Percentiles rank a stretch among this genome's conserved stretches.
These are phyloP conservation scores for Cisticola juncidis DNA, from an alignment of 2,113 vertebrate species.

Conservation along the genomic window DNA sequence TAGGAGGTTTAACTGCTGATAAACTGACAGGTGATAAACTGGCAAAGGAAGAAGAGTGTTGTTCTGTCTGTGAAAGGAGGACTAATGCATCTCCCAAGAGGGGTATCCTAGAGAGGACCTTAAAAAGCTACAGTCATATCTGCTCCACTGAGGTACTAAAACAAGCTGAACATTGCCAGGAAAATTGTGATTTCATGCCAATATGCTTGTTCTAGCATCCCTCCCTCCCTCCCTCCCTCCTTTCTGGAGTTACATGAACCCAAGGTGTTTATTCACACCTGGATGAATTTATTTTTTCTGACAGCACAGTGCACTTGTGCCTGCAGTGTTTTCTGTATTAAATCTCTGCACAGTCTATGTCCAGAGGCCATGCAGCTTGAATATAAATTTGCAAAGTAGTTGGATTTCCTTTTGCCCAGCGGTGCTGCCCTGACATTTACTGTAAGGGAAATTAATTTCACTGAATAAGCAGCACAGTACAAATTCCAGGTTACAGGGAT, in stretches of 20 bases:
- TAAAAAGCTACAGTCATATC: background rate
- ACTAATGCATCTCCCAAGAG: background rate
- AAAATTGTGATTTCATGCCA: background rate
- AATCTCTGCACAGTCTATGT: background rate
- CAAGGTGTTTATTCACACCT: background rate
- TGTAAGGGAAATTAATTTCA: constrained; percentile 11
- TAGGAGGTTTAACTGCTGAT: background rate
- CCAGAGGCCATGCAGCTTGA: background rate
- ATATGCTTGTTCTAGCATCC: background rate
- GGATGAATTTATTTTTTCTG: constrained; percentile 3
- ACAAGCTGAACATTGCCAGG: background rate
- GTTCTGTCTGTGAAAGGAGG: background rate
- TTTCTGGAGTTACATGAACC: background rate
- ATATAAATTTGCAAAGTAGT: background rate
- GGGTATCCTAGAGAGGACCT: background rate
- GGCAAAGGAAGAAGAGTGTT: background rate
- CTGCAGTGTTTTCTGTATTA: background rate
- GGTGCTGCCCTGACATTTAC: background rate
- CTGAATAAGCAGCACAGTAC: constrained; percentile 35
- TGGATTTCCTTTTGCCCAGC: background rate
- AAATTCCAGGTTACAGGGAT: constrained; percentile 29
- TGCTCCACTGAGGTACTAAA: background rate
- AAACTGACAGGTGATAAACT: background rate
- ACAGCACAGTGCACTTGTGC: background rate
- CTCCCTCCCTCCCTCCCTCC: background rate